Conservation (phyloP, 2,113 vertebrate species). For the Scortum barcoo region DNA sequence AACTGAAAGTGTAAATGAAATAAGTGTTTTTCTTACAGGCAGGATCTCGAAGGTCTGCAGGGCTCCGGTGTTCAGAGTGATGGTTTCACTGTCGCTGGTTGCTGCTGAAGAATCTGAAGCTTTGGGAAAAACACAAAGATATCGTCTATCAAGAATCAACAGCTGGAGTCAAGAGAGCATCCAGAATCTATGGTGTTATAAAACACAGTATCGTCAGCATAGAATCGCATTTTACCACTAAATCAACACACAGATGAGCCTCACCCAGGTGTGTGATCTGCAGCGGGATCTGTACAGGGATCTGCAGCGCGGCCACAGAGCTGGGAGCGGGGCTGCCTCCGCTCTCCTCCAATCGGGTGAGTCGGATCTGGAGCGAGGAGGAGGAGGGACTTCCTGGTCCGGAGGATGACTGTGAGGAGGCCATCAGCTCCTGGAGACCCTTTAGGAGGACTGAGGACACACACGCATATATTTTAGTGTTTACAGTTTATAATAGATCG, state of each 20-base stretch:
- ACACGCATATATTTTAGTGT: neutral
- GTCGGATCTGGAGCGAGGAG: conserved; percentile 90
- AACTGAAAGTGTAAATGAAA: no score
- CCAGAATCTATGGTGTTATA: no score
- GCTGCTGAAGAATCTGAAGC: conserved; percentile 84
- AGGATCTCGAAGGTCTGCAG: conserved; percentile 98
- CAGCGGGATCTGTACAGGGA: conserved; percentile 91
- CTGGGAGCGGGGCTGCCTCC: conserved; percentile 79
- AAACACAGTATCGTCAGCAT: conserved; percentile 9
- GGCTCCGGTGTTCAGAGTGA: conserved; percentile 93
- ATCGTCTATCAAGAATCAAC: conserved; percentile 3
- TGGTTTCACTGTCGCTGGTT: conserved; percentile 90
- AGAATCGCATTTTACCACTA: neutral
- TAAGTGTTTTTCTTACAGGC: conserved; percentile 87
- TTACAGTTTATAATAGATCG: no score
- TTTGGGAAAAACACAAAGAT: conserved; percentile 19
- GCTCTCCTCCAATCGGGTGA: conserved; percentile 91
- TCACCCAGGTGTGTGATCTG: conserved; percentile 98
- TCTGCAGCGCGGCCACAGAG: conserved; percentile 92
- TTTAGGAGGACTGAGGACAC: conserved; percentile 91
- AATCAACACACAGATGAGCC: conserved; percentile 46
- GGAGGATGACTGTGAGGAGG: conserved; percentile 85
- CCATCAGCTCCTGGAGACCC: conserved; percentile 94
- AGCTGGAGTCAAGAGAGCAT: neutral
- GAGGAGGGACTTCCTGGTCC: conserved; percentile 75